Base-by-base conservation (phyloP, 1,140 invertebrate genomes). In the silkworm (Bombyx mori) region DNA sequence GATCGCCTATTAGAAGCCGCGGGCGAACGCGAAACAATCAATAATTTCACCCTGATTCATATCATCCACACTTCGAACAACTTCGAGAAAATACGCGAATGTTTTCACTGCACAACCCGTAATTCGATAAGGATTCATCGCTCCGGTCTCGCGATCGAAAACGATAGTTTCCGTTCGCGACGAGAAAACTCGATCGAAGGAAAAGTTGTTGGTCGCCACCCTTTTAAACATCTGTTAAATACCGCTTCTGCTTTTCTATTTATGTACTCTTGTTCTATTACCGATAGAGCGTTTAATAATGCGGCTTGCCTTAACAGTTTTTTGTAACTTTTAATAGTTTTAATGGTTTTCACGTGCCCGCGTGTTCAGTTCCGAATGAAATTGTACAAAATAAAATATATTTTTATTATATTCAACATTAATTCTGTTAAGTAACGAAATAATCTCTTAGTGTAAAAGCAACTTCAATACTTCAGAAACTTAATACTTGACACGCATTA, bases 71-170 rank as follows among this genome's bases (percentile, higher is more conserved):
- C 52, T 54, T 44, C 68, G 69, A 69, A 66, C 56, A 58, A 61
- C 67, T 56, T 60, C 66, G 69, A 83, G 82, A 86, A 84, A 86
- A 86, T 82, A 79, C 80, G 79, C 75, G 77, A 81, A 85, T 71
- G 80, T 80, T 82, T 83, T 82, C 82, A 82, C 78, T 79, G 71
- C 65, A 46, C 66, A 62, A 67, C 74, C 73, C 63, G 75, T 75
- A 79, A 86, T 86, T 86, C 83, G 79, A 86, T 83, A 78, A 67
- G 63, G 78, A 79, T 82, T 82, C 82, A 77, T 82, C 73, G 73
- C 77, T 71, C 76, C 66, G 71, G 71, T 77, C 77, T 54, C 69
- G 58, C 69, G 61, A 79, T 78, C 71, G 83, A 86, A 84, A 86
- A 75, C 76, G 83, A 86, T 79, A 84, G 79, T 86, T 76, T 81